Percentiles rank a stretch among this genome's conserved stretches.
These are phyloP conservation scores for Apamea crenata DNA, from an alignment of 2,888 invertebrate genomes.

Conservation along the genomic window DNA sequence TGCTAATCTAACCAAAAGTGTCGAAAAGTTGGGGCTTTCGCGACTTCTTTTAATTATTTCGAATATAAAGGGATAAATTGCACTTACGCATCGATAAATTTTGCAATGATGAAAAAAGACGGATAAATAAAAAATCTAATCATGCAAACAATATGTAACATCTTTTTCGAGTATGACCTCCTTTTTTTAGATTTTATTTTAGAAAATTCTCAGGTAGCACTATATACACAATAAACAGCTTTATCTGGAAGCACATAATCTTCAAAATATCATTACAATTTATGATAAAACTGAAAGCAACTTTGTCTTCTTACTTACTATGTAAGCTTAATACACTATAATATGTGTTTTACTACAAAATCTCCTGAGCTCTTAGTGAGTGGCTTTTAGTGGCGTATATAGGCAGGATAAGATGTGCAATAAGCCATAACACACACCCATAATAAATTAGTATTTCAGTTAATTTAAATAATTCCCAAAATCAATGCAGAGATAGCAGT, in stretches of 20 bases:
- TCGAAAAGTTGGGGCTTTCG: neutral
- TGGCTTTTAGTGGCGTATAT: slow-evolving; percentile 5
- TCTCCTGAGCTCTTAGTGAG: slow-evolving; percentile 13
- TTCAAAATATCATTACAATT: slow-evolving; percentile 29
- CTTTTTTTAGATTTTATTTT: neutral
- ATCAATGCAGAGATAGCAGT: slow-evolving; percentile 51
- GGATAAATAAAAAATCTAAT: slow-evolving; percentile 3
- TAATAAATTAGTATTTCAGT: neutral
- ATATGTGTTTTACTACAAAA: slow-evolving; percentile 36
- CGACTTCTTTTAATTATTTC: neutral
- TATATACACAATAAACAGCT: neutral
- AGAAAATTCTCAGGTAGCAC: neutral
- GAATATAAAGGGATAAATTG: neutral
- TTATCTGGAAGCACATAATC: slow-evolving; percentile 18
- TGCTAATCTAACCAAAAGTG: neutral
- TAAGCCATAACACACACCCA: accelerated
- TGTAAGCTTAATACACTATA: slow-evolving; percentile 32
- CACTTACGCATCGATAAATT: slow-evolving; percentile 4
- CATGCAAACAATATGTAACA: neutral
- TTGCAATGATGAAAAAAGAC: neutral
- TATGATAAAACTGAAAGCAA: slow-evolving; percentile 35
- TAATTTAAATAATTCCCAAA: slow-evolving; percentile 25
- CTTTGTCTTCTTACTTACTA: slow-evolving; percentile 39
- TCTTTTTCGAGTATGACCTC: neutral
- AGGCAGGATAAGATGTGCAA: neutral